phyloP scores from a whole-genome alignment of 1,140 invertebrate genomes.

The Globodera rostochiensis region DNA sequence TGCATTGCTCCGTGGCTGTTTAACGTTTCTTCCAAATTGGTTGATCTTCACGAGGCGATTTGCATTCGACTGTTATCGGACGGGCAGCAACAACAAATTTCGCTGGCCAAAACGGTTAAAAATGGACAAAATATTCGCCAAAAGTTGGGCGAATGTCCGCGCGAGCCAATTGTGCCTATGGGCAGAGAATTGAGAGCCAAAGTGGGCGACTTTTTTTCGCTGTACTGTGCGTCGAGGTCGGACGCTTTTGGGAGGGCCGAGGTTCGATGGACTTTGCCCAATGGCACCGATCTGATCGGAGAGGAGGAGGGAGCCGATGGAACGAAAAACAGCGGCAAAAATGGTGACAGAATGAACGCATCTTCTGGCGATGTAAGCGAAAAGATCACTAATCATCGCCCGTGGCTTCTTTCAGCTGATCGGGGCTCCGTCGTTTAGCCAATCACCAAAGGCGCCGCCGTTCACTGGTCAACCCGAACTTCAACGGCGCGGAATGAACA shows the following conservation, averaged over 20 bases:
- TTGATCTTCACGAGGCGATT: conserved; percentile 26
- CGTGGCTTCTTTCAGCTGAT: conserved; percentile 1
- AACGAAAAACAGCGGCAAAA: conserved; percentile 1
- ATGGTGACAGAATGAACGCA: background rate
- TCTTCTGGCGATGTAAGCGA: background rate
- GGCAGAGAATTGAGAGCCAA: conserved; percentile 41
- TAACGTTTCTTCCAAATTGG: conserved; percentile 30
- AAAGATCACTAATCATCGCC: background rate
- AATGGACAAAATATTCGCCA: background rate
- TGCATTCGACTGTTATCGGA: conserved; percentile 26
- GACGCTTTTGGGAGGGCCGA: background rate
- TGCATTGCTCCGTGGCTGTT: conserved; percentile 41
- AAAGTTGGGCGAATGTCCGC: conserved; percentile 22
- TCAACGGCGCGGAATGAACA: background rate
- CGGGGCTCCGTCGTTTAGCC: background rate
- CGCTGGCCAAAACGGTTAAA: background rate
- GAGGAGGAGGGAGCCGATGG: conserved; percentile 27
- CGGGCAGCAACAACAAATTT: conserved; percentile 2
- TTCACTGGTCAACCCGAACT: background rate
- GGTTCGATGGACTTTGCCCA: conserved; percentile 38
- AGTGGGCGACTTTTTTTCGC: conserved; percentile 46
- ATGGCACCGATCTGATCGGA: conserved; percentile 37
- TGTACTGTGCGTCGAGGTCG: conserved; percentile 42
- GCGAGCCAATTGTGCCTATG: conserved; percentile 42
- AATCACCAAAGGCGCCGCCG: background rate